A percentile compares a stretch with the other conserved stretches of the same genome.
Conservation (phyloP, 2,113 vertebrate genomes). For the Neoarius graeffei region DNA sequence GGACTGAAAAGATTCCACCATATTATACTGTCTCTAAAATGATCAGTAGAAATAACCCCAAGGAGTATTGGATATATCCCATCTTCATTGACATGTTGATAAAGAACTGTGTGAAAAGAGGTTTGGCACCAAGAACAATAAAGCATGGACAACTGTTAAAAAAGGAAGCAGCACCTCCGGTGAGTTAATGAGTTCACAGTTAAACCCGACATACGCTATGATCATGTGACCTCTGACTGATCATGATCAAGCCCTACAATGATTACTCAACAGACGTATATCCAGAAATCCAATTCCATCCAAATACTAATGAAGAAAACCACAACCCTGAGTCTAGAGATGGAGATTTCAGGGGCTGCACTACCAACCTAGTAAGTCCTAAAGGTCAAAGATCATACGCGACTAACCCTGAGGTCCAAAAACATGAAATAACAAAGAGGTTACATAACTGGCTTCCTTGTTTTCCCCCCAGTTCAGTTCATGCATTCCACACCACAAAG, state of each 20-base stretch:
- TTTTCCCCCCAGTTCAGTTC: not conserved
- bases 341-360: not conserved
- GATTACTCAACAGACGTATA: not conserved
- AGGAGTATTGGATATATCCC: too few species aligned
- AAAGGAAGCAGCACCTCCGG: too few species aligned
- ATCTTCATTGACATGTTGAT: too few species aligned
- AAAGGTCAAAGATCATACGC: conserved; percentile 22
- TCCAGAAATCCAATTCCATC: not conserved
- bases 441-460: conserved; percentile 3
- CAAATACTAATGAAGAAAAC: not conserved
- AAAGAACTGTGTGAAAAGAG: too few species aligned
- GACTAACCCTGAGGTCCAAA: not conserved
- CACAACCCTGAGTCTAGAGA: too few species aligned
- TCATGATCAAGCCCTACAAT: not conserved
- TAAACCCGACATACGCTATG: not conserved
- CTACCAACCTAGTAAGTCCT: not conserved
- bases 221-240: not conserved
- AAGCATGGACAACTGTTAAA: too few species aligned
- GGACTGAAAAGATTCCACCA: not conserved
- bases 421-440: conserved; percentile 28
- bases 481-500: conserved; percentile 40
- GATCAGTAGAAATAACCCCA: too few species aligned
- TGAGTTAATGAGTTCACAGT: not conserved
- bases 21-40: not conserved
- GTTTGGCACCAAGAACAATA: too few species aligned